These are phyloP conservation scores for Microdon myrmicae DNA, from an alignment of 2,888 invertebrate genomes.

Conservation along the genomic window DNA sequence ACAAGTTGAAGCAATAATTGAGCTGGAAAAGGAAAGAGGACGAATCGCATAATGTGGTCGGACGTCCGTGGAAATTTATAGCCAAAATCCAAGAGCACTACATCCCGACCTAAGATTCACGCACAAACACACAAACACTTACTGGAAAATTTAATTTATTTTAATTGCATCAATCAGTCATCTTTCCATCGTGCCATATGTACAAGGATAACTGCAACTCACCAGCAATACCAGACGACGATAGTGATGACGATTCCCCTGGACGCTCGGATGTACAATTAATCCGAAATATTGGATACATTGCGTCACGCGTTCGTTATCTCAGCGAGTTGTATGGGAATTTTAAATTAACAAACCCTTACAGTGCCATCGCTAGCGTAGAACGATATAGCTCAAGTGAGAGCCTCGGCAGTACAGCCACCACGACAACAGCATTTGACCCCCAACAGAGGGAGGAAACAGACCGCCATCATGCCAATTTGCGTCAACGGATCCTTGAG, in stretches of 20 bases:
- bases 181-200: constrained; percentile 52
- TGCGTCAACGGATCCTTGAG: constrained; percentile 58
- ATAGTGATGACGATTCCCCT: constrained; percentile 49
- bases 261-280: constrained; percentile 63
- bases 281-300: constrained; percentile 65
- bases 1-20: no score
- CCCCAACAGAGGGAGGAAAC: constrained; percentile 16
- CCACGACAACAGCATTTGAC: constrained; percentile 45
- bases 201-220: constrained; percentile 54
- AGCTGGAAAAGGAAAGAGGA: no score
- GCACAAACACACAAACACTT: constrained; percentile 13
- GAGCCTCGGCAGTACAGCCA: constrained; percentile 43
- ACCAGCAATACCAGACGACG: constrained; percentile 47
- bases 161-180: constrained; percentile 26
- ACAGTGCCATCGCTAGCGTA: constrained; percentile 59
- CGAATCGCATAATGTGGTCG: no score
- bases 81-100: not conserved
- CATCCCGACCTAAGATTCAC: not conserved
- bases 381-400: constrained; percentile 51
- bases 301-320: constrained; percentile 64
- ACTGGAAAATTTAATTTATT: constrained; percentile 23
- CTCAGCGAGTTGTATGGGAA: constrained; percentile 62
- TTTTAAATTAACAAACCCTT: constrained; percentile 62
- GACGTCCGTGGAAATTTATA: no score
- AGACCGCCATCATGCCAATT: constrained; percentile 18